A percentile compares a stretch with the other conserved stretches of the same genome.
phyloP scores from a whole-genome alignment of 53 echinoderm and acorn worm genomes.

The Paracentrotus lividus region DNA sequence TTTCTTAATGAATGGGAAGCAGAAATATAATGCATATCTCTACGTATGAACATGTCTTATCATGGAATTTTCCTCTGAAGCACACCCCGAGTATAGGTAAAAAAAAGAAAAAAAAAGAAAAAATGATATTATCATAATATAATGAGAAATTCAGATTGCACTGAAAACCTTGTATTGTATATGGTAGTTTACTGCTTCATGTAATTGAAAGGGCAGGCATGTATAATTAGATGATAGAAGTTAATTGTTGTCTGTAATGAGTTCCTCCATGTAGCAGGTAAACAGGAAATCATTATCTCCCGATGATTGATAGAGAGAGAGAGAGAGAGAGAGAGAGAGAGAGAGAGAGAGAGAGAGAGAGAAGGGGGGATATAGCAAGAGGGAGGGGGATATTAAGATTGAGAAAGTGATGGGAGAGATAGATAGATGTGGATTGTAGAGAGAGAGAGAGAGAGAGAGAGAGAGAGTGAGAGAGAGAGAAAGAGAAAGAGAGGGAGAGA shows the following conservation, averaged over 20 bases:
- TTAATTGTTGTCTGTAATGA: conserved; percentile 30
- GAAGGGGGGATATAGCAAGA: neutral
- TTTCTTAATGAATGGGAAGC: too few species aligned
- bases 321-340: neutral
- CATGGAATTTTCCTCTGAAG: too few species aligned
- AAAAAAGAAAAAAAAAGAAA: too few species aligned
- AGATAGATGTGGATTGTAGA: neutral
- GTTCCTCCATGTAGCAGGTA: neutral
- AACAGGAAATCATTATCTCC: neutral
- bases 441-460: neutral
- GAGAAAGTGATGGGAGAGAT: neutral
- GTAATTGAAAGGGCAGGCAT: neutral
- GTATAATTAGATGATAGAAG: neutral
- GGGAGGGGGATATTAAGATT: neutral
- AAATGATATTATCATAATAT: too few species aligned
- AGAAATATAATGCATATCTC: too few species aligned
- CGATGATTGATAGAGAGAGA: neutral
- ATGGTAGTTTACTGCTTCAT: too few species aligned
- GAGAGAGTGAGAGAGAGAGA: neutral
- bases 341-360: neutral
- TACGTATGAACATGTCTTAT: too few species aligned
- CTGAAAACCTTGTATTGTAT: too few species aligned
- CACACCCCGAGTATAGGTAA: too few species aligned
- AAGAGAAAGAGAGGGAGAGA: neutral
- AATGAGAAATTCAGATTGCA: too few species aligned